phyloP scores from a whole-genome alignment of 2,113 vertebrate species.

The Dipodomys merriami region DNA sequence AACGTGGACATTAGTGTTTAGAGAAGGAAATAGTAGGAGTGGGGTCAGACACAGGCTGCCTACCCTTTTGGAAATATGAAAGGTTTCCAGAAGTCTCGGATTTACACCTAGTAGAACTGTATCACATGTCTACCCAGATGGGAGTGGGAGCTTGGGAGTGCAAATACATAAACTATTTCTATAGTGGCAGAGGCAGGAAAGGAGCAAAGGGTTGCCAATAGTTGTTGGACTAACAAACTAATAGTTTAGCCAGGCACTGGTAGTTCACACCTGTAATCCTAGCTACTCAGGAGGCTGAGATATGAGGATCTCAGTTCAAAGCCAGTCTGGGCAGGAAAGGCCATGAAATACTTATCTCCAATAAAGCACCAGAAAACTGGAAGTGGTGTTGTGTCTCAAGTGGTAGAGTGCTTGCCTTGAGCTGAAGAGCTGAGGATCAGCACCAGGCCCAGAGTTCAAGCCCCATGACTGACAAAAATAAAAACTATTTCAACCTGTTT shows the following conservation, averaged over 20 bases:
- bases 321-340: too few relatives aligned
- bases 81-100: conserved; percentile 9
- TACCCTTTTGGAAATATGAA: background rate
- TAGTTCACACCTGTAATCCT: too few relatives aligned
- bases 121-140: background rate
- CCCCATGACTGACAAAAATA: too few relatives aligned
- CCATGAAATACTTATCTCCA: too few relatives aligned
- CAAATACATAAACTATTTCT: background rate
- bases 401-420: too few relatives aligned
- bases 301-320: too few relatives aligned
- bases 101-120: background rate
- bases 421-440: too few relatives aligned
- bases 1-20: background rate
- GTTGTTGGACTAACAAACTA: background rate
- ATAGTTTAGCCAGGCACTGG: background rate
- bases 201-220: background rate
- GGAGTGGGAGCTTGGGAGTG: background rate
- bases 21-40: background rate
- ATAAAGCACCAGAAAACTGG: too few relatives aligned
- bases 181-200: background rate
- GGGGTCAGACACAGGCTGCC: background rate
- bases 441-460: too few relatives aligned
- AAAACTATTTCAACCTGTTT: background rate
- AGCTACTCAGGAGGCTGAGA: too few relatives aligned
- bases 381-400: too few relatives aligned